Percentiles rank a stretch among this genome's conserved stretches.
Evolutionary conservation across 2,888 invertebrate genomes (phyloP).

Genomic region (Lampropteryx suffumata): DNA sequence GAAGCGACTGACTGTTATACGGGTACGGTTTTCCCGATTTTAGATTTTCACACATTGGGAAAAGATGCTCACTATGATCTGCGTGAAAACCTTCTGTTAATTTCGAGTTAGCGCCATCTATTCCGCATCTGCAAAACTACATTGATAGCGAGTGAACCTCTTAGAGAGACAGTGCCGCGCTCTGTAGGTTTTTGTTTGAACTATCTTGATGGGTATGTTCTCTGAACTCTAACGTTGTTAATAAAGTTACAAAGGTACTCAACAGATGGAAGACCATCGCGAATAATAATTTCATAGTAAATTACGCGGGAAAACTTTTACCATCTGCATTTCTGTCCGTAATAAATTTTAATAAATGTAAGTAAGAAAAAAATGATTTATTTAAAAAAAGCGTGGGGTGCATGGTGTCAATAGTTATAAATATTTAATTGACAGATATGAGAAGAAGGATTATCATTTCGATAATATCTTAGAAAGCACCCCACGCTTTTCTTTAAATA

Average conservation of each 20-base stretch:
- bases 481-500: too few relatives aligned
- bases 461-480: too few relatives aligned
- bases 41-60: constrained; percentile 49
- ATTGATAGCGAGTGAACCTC: not conserved
- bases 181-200: constrained; percentile 2
- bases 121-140: constrained; percentile 10
- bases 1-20: constrained; percentile 72
- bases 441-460: too few relatives aligned
- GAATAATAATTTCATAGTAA: too few relatives aligned
- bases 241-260: not conserved
- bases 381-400: too few relatives aligned
- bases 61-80: constrained; percentile 34
- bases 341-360: too few relatives aligned
- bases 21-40: constrained; percentile 68
- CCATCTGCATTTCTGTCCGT: too few relatives aligned
- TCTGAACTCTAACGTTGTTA: too few relatives aligned
- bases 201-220: not conserved
- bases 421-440: too few relatives aligned
- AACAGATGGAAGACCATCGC: constrained; percentile 7
- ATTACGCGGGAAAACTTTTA: too few relatives aligned
- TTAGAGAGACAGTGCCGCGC: not conserved
- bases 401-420: too few relatives aligned
- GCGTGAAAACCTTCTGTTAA: constrained; percentile 23
- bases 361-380: too few relatives aligned
- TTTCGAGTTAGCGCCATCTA: constrained; percentile 36